Evolutionary conservation across 2,797 vertebrate species (phyloP), one percentile per base, ranked within the genome.

Genomic region (Melanogrammus aeglefinus): DNA sequence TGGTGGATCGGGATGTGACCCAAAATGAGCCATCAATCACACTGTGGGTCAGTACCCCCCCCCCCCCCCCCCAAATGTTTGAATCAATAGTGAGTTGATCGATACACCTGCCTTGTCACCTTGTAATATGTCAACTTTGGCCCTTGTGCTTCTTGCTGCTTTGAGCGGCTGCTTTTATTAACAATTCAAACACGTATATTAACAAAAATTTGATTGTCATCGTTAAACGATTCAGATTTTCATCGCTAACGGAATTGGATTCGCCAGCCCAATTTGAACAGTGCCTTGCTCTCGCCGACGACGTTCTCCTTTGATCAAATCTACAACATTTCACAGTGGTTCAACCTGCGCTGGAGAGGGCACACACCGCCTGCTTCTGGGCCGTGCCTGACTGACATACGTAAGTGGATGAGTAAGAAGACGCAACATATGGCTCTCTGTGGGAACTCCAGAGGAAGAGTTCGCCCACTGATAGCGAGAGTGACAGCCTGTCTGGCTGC

Each of bases 401-500:
- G 18, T 33, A 57, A 57, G 51, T 57, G 51, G 51, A 70, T 70
- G 27, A 31, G 66, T 70, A 70, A 27, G 24, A 29, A 12, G 12
- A 70, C 7, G 66, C n/a, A 31, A 70, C n/a, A 27, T 31, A 70
- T 70, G 66, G 66, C 66, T 14, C 27, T 70, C 9, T 27, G 27
- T 70, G 66, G 66, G 66, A 27, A 70, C 27, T 27, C 24, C n/a
- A 9, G 3, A 0, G n/a, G 66, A 29, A 31, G 24, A 70, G 66
- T 70, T 70, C 13, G 66, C 27, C 66, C 66, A 70, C 27, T 29
- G 66, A 31, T 74, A 41, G 79, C 18, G 76, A 77, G 13, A 47
- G 44, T 14, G 44, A 47, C 38, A 73, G 76, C 86, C 83, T 85
- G 78, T 79, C 85, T 84, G 81, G 81, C 85, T 84, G 78, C 38